Base-by-base conservation (phyloP, 92 coral and sea anemone genomes). In the Actinostola sp. region DNA sequence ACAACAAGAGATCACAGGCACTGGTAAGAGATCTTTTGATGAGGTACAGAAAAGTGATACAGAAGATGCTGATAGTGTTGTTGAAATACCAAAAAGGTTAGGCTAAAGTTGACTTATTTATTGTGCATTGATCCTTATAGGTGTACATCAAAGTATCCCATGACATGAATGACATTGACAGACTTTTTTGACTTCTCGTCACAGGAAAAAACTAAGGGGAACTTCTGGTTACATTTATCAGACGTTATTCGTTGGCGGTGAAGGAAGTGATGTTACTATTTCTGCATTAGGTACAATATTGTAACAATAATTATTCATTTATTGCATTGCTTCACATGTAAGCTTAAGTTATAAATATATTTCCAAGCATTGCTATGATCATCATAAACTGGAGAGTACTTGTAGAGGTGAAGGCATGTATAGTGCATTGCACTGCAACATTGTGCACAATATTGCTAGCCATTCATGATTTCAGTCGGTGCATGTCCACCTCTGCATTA, bases 141-240 rank as follows among this genome's bases (percentile, higher is more conserved):
- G 11, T 43, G 49, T 43, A 43, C 17, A 43, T n/a, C n/a, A n/a
- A n/a, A n/a, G n/a, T n/a, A n/a, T n/a, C n/a, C n/a, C n/a, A n/a
- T n/a, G n/a, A n/a, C n/a, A n/a, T n/a, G n/a, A n/a, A n/a, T n/a
- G n/a, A n/a, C n/a, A n/a, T n/a, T n/a, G n/a, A n/a, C n/a, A n/a
- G n/a, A n/a, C n/a, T n/a, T n/a, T n/a, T n/a, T n/a, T n/a, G n/a
- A n/a, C n/a, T n/a, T n/a, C n/a, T n/a, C n/a, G n/a, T n/a, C 4
- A 36, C 57, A 94, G 98, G 63, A 94, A 94, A 57, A 91, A 77
- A 58, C 82, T 88, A 54, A 86, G 80, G 41, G 79, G 92, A 26
- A 94, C 98, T 12, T 94, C 94, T 61, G 95, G 91, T 32, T 94
- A 94, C 69, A 94, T 94, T 75, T 94, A 88, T 55, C 89, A 94